phyloP scores from a whole-genome alignment of 2,113 vertebrate species.

The Antechinus flavipes region DNA sequence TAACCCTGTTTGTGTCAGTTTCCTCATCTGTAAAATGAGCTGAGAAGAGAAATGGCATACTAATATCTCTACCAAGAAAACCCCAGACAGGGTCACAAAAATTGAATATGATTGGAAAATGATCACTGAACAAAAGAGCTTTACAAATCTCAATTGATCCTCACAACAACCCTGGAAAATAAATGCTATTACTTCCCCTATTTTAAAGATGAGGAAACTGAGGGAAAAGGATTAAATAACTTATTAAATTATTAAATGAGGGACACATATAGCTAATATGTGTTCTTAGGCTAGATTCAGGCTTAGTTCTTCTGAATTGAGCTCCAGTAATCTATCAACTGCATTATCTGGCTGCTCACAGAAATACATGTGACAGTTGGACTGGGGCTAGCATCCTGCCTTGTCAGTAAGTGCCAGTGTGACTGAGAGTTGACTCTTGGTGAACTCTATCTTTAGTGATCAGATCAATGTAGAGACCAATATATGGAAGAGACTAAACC shows the following conservation, averaged over 20 bases:
- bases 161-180: background rate
- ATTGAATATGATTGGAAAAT: background rate
- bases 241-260: background rate
- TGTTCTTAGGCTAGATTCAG: background rate
- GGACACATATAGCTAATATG: background rate
- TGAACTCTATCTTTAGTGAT: background rate
- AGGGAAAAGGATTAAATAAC: background rate
- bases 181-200: background rate
- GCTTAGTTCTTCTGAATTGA: background rate
- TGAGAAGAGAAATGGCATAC: background rate
- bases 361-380: background rate
- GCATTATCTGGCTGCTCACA: background rate
- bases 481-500: background rate
- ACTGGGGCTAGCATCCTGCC: background rate
- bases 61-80: background rate
- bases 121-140: background rate
- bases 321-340: background rate
- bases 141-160: background rate
- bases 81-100: background rate
- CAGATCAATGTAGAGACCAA: background rate
- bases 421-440: background rate
- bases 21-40: background rate
- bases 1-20: background rate
- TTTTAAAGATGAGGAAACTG: background rate
- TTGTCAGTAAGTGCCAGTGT: background rate